Conservation (phyloP, 2,113 vertebrate genomes). For the Dipodomys spectabilis region DNA sequence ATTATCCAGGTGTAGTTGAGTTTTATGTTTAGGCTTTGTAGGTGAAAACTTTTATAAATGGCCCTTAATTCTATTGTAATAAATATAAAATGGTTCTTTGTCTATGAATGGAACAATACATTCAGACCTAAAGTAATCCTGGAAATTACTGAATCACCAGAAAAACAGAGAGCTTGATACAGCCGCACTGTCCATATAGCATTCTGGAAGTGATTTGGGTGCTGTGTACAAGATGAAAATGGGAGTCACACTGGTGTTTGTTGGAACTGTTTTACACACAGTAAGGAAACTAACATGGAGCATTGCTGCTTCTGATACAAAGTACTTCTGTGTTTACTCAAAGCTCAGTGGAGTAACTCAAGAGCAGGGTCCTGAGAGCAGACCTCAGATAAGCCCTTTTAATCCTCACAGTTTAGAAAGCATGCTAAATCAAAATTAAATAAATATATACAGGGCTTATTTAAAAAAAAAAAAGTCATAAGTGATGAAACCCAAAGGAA, state of each 20-base stretch:
- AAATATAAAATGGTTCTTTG: background rate
- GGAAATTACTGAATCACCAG: background rate
- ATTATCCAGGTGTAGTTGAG: background rate
- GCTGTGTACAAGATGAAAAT: background rate
- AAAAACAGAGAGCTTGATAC: too few species aligned
- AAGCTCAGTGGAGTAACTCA: slow-evolving; percentile 19
- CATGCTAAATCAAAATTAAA: slow-evolving; percentile 2
- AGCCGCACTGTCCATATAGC: accelerated
- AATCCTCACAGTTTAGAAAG: background rate
- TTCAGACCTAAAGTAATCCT: background rate
- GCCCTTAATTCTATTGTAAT: background rate
- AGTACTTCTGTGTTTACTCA: background rate
- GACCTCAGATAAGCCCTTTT: background rate
- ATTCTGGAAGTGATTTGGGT: background rate
- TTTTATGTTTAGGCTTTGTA: slow-evolving; percentile 17
- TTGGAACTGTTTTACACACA: background rate
- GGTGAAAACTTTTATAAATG: background rate
- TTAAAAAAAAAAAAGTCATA: background rate
- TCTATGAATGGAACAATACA: background rate
- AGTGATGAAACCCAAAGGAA: background rate
- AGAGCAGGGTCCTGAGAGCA: background rate
- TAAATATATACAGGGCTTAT: background rate
- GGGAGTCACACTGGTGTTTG: background rate
- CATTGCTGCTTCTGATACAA: background rate
- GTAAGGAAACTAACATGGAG: background rate